phyloP scores from a whole-genome alignment of 2,113 vertebrate species.

The Baryphthengus martii region DNA sequence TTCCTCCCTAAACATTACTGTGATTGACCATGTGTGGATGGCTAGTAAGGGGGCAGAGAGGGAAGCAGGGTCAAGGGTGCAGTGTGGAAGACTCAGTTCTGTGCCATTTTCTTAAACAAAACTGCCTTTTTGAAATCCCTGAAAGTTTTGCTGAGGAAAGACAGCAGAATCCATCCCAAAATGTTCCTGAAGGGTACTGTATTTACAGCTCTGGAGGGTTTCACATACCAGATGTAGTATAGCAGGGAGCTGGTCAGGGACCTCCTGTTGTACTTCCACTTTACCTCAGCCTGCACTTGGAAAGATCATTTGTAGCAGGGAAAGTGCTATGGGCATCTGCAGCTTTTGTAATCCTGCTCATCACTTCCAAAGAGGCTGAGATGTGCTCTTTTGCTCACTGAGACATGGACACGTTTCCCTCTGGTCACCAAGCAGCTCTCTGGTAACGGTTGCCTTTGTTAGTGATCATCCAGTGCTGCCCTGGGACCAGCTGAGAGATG shows the following conservation, averaged over 20 bases:
- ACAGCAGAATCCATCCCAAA: neutral
- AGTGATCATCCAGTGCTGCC: neutral
- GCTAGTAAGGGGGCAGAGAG: neutral
- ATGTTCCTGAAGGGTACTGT: neutral
- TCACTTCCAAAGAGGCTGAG: neutral
- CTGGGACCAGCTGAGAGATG: neutral
- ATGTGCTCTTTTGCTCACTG: neutral
- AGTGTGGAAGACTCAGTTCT: neutral
- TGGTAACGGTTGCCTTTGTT: fast-evolving
- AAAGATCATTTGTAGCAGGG: neutral
- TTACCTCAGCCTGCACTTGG: neutral
- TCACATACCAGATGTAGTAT: neutral
- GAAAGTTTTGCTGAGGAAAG: neutral
- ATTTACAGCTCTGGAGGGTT: neutral
- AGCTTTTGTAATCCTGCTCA: neutral
- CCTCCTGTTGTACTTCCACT: neutral
- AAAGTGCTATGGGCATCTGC: neutral
- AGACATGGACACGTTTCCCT: neutral
- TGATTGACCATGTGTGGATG: neutral
- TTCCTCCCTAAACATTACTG: neutral
- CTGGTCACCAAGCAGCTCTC: neutral
- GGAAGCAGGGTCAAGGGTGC: neutral
- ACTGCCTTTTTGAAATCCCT: neutral
- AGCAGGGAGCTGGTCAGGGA: neutral
- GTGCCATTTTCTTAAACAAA: neutral